Conservation (phyloP, 1,140 invertebrate species). For the Hylyphantes graminicola region DNA sequence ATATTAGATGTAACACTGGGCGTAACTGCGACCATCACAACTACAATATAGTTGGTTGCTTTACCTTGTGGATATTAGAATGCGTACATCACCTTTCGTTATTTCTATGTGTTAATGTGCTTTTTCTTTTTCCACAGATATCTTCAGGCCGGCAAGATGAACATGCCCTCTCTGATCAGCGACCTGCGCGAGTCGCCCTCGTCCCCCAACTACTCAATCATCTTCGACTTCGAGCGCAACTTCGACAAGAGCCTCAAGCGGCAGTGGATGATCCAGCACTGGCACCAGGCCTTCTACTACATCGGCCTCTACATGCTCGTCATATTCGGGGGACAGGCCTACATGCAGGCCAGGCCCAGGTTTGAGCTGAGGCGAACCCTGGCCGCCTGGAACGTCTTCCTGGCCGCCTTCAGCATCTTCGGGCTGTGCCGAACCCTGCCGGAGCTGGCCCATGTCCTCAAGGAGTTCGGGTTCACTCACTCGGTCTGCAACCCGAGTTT, state of each 20-base stretch:
- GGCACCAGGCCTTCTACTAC: constrained; percentile 92
- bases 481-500: constrained; percentile 94
- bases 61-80: no score
- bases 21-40: no score
- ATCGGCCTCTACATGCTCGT: constrained; percentile 91
- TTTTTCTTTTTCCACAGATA: no score
- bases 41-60: no score
- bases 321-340: constrained; percentile 88
- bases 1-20: no score
- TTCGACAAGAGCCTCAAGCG: constrained; percentile 88
- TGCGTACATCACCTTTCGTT: no score
- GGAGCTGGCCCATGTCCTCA: constrained; percentile 86
- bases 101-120: no score
- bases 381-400: constrained; percentile 88
- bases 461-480: constrained; percentile 89
- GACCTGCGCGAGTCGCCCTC: constrained; percentile 48
- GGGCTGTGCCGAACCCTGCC: constrained; percentile 87
- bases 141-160: constrained; percentile 11
- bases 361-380: constrained; percentile 88
- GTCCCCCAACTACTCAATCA: constrained; percentile 88
- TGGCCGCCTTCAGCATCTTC: constrained; percentile 94
- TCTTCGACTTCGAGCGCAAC: constrained; percentile 93
- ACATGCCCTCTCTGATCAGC: constrained; percentile 51
- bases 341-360: constrained; percentile 89
- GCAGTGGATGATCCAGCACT: constrained; percentile 95